Evolutionary conservation across 1,140 invertebrate genomes (phyloP), one percentile per base, ranked within the genome.

Genomic region (Drosophila equinoxialis): DNA sequence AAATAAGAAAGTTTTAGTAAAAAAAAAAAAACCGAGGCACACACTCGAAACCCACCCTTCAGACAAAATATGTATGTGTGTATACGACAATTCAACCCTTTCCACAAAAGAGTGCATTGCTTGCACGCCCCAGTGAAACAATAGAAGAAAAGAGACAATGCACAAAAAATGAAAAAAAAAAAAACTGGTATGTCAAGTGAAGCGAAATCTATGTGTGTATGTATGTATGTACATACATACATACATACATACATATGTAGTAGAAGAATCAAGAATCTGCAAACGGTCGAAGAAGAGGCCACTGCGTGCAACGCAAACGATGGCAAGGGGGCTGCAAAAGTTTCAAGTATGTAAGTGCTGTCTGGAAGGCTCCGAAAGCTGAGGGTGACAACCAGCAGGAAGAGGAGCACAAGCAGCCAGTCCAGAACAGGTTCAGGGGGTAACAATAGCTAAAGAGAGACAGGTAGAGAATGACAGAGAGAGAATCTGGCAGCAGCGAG

Each of bases 151-250:
- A 14, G 42, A 45, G 42, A 61, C 37, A 37, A 14, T 42, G 67
- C 45, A 74, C 74, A 72, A 20, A n/a, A 64, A 64, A 62, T 51
- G n/a, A 48, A 30, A 11, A 3, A 10, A 10, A 11, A 42, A 74
- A 65, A 75, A 60, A 66, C 69, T 69, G 72, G 59, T 73, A 76
- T 76, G 74, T 76, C 74, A 74, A 76, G 73, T 76, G 73, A 57
- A 74, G 73, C 71, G 30, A 30, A 30, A 30, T 30, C 30, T 6
- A 30, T 30, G 17, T 17, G 1, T 17, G 17, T 17, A 17, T 17
- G 17, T 17, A 17, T 17, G 17, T 17, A 17, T 1, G 1, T 17
- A 17, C 17, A 17, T 17, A 17, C 17, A 17, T 17, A 17, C n/a
- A n/a, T n/a, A 17, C 17, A 17, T 17, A 17, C 17, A 17, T 17